A percentile compares a stretch with the other conserved stretches of the same genome.
Conservation (phyloP, 2,113 vertebrate species). For the Macquaria australasica region DNA sequence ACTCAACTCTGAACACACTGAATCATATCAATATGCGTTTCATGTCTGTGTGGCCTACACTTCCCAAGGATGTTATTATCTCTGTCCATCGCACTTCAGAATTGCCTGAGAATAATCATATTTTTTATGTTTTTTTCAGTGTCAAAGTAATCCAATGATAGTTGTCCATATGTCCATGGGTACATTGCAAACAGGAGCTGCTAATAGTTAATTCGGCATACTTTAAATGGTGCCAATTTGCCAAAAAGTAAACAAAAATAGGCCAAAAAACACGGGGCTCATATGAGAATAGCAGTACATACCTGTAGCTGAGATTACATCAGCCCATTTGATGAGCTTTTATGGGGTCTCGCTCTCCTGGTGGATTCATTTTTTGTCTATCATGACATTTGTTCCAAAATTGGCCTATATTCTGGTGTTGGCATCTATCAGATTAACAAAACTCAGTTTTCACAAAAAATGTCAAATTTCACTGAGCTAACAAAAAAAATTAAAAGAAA, state of each 20-base stretch:
- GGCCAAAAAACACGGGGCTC: not conserved
- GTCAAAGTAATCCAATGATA: not conserved
- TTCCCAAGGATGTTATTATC: too few relatives aligned
- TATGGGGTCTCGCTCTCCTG: not conserved
- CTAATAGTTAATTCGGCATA: not conserved
- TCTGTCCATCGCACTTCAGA: not conserved
- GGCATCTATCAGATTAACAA: not conserved
- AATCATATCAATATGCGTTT: not conserved
- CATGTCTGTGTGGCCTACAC: not conserved
- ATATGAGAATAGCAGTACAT: not conserved
- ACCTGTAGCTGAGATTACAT: not conserved
- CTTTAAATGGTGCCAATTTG: not conserved
- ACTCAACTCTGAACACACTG: not conserved
- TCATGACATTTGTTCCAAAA: not conserved
- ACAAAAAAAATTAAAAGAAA: not conserved
- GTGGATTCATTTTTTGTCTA: not conserved
- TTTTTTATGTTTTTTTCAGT: not conserved
- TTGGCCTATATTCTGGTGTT: not conserved
- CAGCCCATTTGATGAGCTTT: not conserved
- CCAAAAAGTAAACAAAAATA: not conserved
- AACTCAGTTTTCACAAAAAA: slow-evolving; percentile 1
- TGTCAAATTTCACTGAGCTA: not conserved
- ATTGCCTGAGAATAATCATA: not conserved
- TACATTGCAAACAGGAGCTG: not conserved
- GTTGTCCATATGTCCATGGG: not conserved